These are phyloP conservation scores for Lumbricus terrestris DNA, from an alignment of 2,888 invertebrate genomes.

Conservation along the genomic window DNA sequence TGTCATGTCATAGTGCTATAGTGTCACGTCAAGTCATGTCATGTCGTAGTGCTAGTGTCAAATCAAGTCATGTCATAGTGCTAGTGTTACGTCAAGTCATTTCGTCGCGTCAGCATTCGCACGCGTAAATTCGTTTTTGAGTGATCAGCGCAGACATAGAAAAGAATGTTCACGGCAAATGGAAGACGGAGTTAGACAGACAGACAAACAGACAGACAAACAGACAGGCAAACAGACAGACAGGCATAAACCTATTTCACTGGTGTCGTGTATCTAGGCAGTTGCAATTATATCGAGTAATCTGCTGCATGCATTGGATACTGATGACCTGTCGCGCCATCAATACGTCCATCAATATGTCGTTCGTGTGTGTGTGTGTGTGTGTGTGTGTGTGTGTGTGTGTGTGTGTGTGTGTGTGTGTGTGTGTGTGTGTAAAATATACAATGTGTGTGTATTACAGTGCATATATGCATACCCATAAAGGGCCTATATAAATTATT, in stretches of 20 bases:
- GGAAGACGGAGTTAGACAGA: background rate
- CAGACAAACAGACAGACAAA: background rate
- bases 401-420: no score
- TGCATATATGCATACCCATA: no score
- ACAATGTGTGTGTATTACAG: no score
- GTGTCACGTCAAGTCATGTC: no score
- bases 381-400: no score
- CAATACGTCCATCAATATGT: background rate
- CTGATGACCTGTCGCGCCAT: background rate
- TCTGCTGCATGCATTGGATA: background rate
- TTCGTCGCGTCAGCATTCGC: background rate
- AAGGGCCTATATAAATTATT: no score
- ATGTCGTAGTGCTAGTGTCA: background rate
- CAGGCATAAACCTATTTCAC: background rate
- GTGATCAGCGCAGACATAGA: background rate
- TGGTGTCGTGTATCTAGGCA: background rate
- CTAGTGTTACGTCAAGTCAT: background rate
- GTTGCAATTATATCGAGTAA: background rate
- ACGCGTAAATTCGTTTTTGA: background rate
- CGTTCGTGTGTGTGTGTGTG: background rate
- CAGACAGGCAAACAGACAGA: background rate
- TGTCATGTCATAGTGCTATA: background rate
- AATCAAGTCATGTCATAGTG: background rate
- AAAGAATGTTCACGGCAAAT: background rate
- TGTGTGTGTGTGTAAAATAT: no score